Conservation (phyloP, 1,140 invertebrate genomes). For the Scaptomyza hsui region DNA sequence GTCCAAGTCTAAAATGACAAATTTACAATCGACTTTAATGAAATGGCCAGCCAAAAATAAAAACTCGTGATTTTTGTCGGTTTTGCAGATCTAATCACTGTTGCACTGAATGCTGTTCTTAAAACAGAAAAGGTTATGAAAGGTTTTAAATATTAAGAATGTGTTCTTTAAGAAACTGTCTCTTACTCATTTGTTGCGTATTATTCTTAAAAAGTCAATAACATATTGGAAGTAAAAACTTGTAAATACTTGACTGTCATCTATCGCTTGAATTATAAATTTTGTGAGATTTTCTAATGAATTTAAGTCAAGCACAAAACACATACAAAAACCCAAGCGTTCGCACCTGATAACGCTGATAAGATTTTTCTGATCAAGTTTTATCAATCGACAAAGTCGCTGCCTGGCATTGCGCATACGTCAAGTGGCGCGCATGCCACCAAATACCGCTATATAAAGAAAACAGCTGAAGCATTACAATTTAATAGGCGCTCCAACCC, state of each 20-base stretch:
- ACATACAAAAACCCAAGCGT: conserved; percentile 24
- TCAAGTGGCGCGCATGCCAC: conserved; percentile 33
- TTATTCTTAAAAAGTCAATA: neutral
- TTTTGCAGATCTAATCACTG: conserved; percentile 1
- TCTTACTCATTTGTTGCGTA: neutral
- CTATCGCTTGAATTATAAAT: conserved; percentile 48
- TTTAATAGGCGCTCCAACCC: conserved; percentile 54
- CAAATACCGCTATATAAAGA: conserved; percentile 44
- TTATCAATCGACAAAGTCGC: conserved; percentile 24
- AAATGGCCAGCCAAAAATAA: conserved; percentile 15
- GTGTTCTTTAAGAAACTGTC: too few relatives aligned
- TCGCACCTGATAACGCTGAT: conserved; percentile 44
- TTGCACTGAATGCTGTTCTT: neutral
- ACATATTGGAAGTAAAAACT: neutral
- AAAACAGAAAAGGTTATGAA: neutral
- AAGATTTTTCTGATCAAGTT: conserved; percentile 47
- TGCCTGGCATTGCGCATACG: conserved; percentile 47
- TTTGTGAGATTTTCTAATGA: conserved; percentile 58
- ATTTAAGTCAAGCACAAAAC: conserved; percentile 42
- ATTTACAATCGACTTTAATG: conserved; percentile 53
- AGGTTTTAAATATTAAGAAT: too few relatives aligned
- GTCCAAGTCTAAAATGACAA: conserved; percentile 48
- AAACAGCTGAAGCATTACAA: conserved; percentile 17
- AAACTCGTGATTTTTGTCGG: neutral
- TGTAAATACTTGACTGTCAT: conserved; percentile 39